These are phyloP conservation scores for Tholera decimalis DNA, from an alignment of 2,888 invertebrate genomes.

Conservation along the genomic window DNA sequence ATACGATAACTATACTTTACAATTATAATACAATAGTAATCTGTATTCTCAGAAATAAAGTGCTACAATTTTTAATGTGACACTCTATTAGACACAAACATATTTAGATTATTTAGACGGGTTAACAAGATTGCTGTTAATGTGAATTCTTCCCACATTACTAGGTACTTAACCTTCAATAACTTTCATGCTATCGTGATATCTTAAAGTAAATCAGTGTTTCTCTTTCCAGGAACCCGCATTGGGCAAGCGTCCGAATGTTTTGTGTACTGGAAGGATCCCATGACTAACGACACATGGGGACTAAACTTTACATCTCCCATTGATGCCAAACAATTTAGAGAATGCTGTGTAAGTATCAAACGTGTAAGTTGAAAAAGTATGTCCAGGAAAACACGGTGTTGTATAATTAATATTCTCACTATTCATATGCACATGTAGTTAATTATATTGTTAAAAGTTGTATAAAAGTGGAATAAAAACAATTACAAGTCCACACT, in stretches of 20 bases:
- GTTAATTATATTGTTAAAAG: not conserved
- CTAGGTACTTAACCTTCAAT: no score
- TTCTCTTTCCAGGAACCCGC: constrained; percentile 94
- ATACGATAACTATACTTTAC: no score
- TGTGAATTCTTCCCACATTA: no score
- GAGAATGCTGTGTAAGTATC: constrained; percentile 98
- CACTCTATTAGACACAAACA: no score
- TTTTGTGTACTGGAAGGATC: constrained; percentile 99
- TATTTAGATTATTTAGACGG: no score
- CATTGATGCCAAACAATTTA: constrained; percentile 99
- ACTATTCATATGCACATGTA: not conserved
- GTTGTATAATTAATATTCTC: not conserved
- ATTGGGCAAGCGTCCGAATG: constrained; percentile 99
- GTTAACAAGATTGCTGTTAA: no score
- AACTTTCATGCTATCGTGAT: no score
- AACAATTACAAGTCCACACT: no score
- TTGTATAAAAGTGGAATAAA: no score
- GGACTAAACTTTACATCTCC: constrained; percentile 99
- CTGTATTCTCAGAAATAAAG: no score
- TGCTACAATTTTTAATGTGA: no score
- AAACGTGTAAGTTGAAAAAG: constrained; percentile 38
- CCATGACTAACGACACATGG: constrained; percentile 99
- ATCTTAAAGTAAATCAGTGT: constrained; percentile 17
- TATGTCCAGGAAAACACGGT: not conserved
- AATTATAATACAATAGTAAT: no score